Percentiles rank a stretch among this genome's conserved stretches.
Evolutionary conservation across 2,113 vertebrate species (phyloP).

Genomic region (human): GRCh38 chr7:22288001-22288500

Average conservation of each 20-base stretch:
- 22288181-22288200: not conserved
- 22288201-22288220: not conserved
- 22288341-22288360: not conserved
- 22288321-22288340: not conserved
- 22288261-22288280: not conserved
- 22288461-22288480: not conserved
- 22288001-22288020: not conserved
- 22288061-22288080: not conserved
- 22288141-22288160: not conserved
- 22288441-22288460: not conserved
- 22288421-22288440: not conserved
- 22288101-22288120: not conserved
- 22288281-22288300: not conserved
- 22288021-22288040: not conserved
- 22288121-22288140: not conserved
- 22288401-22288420: not conserved
- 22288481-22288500: not conserved
- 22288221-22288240: not conserved
- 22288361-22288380: not conserved
- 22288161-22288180: not conserved
- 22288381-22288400: not conserved
- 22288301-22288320: not conserved
- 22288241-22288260: not conserved
- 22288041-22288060: not conserved
- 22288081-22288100: not conserved